These are phyloP conservation scores for Tapirus terrestris DNA, from an alignment of 2,113 vertebrate species.

Conservation along the genomic window DNA sequence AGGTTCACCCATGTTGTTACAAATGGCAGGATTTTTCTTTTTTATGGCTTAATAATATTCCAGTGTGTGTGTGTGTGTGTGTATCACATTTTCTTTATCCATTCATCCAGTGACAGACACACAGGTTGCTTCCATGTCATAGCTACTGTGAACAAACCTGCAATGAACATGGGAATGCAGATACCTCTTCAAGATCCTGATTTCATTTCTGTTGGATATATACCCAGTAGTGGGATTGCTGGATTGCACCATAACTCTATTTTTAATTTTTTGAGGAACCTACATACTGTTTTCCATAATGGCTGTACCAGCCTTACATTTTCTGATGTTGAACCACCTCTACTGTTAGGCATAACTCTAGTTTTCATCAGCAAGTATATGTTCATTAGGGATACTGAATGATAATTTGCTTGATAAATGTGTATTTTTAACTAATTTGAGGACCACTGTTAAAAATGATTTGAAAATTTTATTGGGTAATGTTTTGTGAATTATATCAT, in stretches of 20 bases:
- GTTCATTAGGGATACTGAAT: not conserved
- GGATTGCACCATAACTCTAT: not conserved
- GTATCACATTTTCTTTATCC: not conserved
- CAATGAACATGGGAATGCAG: not conserved
- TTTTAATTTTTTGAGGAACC: not conserved
- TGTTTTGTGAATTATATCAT: not conserved
- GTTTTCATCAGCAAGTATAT: not conserved
- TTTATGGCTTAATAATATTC: not conserved
- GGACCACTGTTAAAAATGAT: not conserved
- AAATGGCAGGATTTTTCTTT: not conserved
- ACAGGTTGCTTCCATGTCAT: not conserved
- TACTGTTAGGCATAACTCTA: not conserved
- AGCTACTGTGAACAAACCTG: not conserved
- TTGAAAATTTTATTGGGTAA: not conserved
- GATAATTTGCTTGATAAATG: not conserved
- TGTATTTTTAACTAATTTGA: not conserved
- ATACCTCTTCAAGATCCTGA: not conserved
- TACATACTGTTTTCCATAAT: not conserved
- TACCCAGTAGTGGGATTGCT: not conserved
- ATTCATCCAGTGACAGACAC: not conserved
- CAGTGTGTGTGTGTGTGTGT: not conserved
- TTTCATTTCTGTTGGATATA: not conserved
- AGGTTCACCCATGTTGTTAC: not conserved
- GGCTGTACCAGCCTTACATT: not conserved
- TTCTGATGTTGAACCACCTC: not conserved